Percentiles rank a stretch among this genome's conserved stretches.
Evolutionary conservation across 2,797 vertebrate genomes (phyloP).

Genomic region (Chelidonichthys spinosus): DNA sequence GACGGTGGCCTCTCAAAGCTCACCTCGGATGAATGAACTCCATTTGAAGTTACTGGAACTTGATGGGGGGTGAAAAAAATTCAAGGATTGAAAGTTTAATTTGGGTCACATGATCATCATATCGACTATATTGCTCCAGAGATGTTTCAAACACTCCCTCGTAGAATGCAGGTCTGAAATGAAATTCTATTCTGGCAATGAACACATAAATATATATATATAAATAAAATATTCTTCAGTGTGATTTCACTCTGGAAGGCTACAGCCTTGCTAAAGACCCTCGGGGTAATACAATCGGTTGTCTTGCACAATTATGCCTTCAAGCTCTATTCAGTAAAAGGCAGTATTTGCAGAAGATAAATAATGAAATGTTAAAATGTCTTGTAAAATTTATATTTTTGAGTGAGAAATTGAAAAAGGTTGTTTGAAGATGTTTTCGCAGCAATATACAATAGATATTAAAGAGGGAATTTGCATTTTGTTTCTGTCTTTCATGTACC

Average conservation of each 20-base stretch:
- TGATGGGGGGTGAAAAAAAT: background rate
- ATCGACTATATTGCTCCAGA: background rate
- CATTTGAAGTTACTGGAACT: slow-evolving; percentile 62
- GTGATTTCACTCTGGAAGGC: too few species aligned
- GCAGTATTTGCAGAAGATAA: background rate
- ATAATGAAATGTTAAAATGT: background rate
- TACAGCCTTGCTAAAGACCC: too few species aligned
- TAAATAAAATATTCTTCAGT: too few species aligned
- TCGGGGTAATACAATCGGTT: too few species aligned
- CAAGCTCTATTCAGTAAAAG: background rate
- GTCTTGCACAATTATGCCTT: background rate
- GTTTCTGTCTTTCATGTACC: too few species aligned
- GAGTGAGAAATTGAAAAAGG: too few species aligned
- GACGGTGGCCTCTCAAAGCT: slow-evolving; percentile 84
- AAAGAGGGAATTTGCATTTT: too few species aligned
- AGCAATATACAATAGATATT: too few species aligned
- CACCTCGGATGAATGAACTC: slow-evolving; percentile 22
- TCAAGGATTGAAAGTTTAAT: background rate
- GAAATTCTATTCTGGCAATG: background rate
- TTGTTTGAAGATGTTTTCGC: too few species aligned
- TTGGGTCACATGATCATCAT: slow-evolving; percentile 4
- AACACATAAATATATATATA: too few species aligned
- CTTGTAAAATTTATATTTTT: background rate
- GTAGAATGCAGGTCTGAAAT: background rate
- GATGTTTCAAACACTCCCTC: background rate